Percentiles rank a stretch among this genome's conserved stretches.
phyloP scores from a whole-genome alignment of 1,140 invertebrate species.

The Fopius arisanus region DNA sequence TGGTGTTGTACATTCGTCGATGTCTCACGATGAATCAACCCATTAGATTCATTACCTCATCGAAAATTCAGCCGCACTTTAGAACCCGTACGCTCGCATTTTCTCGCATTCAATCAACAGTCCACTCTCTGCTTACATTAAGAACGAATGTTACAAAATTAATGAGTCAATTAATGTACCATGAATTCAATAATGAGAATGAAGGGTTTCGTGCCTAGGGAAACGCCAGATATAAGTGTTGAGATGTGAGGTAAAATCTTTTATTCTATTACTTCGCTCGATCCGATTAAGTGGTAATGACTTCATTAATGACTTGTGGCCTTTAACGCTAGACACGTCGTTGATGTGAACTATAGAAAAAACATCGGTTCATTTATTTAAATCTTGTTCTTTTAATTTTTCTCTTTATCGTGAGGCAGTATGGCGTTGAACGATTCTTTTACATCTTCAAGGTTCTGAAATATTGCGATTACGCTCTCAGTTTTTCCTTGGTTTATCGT shows the following conservation, averaged over 20 bases:
- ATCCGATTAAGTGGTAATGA: neutral
- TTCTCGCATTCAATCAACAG: neutral
- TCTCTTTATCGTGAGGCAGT: constrained; percentile 1
- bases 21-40: neutral
- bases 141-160: neutral
- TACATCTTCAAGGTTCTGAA: neutral
- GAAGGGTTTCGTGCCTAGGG: neutral
- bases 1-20: neutral
- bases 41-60: neutral
- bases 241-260: neutral
- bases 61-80: neutral
- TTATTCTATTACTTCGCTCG: neutral
- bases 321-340: neutral
- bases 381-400: neutral
- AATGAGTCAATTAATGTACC: neutral
- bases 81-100: neutral
- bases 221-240: neutral
- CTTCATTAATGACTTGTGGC: neutral
- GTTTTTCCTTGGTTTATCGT: neutral
- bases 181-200: neutral
- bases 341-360: neutral
- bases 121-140: neutral
- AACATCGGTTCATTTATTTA: neutral
- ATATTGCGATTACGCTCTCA: neutral
- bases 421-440: neutral